Evolutionary conservation across 2,888 invertebrate species (phyloP).

Genomic region (Perizoma flavofasciatum): DNA sequence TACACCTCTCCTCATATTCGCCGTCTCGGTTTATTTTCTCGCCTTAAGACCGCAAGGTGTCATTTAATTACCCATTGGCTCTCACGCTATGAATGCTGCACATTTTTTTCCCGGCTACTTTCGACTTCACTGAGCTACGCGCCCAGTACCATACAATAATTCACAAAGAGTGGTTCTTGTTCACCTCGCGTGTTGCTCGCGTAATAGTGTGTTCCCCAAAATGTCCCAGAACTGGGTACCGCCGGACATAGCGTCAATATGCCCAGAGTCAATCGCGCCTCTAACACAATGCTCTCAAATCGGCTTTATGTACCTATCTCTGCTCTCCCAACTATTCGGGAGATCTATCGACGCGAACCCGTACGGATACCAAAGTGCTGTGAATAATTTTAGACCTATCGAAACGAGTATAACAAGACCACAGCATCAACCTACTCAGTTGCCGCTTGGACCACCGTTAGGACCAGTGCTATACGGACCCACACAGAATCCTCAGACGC

Average conservation of each 20-base stretch:
- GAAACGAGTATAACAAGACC: constrained; percentile 2
- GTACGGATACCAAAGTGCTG: constrained; percentile 25
- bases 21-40: too few species aligned
- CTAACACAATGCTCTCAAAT: constrained; percentile 84
- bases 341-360: constrained; percentile 68
- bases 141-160: constrained; percentile 26
- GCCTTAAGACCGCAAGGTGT: too few species aligned
- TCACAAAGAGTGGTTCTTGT: constrained; percentile 29
- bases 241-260: constrained; percentile 81
- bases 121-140: constrained; percentile 24
- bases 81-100: constrained; percentile 14
- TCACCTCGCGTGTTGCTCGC: neutral
- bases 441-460: constrained; percentile 8
- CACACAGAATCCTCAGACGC: too few species aligned
- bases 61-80: constrained; percentile 7
- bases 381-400: constrained; percentile 13
- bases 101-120: constrained; percentile 35
- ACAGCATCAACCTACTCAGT: neutral
- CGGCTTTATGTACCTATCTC: constrained; percentile 83
- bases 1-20: too few species aligned
- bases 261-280: constrained; percentile 77
- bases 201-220: constrained; percentile 22
- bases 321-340: constrained; percentile 84
- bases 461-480: constrained; percentile 10
- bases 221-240: constrained; percentile 79